These are phyloP conservation scores for Atta texana DNA, from an alignment of 1,140 invertebrate genomes.

Conservation along the genomic window DNA sequence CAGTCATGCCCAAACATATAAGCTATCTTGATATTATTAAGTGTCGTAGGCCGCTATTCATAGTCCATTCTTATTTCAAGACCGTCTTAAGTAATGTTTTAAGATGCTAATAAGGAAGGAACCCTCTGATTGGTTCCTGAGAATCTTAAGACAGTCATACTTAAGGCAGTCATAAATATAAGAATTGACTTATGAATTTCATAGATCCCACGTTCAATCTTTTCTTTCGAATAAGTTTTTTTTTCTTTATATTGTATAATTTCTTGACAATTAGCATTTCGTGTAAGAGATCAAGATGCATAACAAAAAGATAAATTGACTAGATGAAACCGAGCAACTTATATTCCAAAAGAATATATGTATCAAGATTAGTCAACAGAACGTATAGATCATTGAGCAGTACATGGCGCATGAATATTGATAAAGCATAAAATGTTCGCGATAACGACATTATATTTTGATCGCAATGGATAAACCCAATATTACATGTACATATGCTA, in stretches of 20 bases:
- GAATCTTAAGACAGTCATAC: too few relatives aligned
- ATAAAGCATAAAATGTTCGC: conserved; percentile 15
- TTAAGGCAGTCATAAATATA: too few relatives aligned
- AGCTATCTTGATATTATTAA: not conserved
- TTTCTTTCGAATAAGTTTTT: not conserved
- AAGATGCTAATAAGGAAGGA: too few relatives aligned
- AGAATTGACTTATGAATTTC: too few relatives aligned
- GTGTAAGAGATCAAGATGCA: too few relatives aligned
- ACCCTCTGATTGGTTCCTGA: too few relatives aligned
- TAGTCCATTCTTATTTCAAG: too few relatives aligned
- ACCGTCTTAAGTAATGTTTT: too few relatives aligned
- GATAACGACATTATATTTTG: conserved; percentile 21
- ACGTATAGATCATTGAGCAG: not conserved
- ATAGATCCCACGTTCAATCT: not conserved
- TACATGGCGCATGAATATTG: conserved; percentile 46
- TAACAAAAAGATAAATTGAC: not conserved
- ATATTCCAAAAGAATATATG: not conserved
- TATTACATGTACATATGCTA: conserved; percentile 34
- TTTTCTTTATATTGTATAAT: not conserved
- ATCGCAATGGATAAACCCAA: conserved; percentile 35
- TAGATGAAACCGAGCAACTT: not conserved
- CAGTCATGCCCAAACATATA: conserved; percentile 11
- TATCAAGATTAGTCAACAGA: not conserved
- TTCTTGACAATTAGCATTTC: not conserved
- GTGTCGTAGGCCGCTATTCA: too few relatives aligned